Percentiles rank a stretch among this genome's conserved stretches.
Evolutionary conservation across 1,140 invertebrate species (phyloP).

Genomic region (Solen grandis): DNA sequence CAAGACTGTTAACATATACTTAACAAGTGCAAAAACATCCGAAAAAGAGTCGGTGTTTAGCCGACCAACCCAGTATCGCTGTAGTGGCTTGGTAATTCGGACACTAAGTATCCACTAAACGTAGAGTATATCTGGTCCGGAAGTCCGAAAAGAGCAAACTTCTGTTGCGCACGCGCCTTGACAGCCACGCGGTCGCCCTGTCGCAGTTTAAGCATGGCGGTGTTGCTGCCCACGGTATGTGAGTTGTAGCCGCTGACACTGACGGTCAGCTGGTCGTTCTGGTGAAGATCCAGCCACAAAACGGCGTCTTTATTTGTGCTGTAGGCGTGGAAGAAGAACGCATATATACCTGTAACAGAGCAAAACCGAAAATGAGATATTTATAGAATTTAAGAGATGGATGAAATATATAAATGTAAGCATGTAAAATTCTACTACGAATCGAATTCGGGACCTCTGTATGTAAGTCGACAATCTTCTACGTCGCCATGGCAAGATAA

Average conservation of each 20-base stretch:
- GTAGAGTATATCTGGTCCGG: conserved; percentile 38
- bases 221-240: conserved; percentile 34
- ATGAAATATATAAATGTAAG: too few species aligned
- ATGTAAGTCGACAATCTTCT: too few species aligned
- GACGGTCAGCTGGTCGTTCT: conserved; percentile 17
- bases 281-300: conserved; percentile 40
- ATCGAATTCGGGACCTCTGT: too few species aligned
- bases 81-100: neutral
- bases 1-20: too few species aligned
- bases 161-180: conserved; percentile 7
- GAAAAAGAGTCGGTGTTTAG: too few species aligned
- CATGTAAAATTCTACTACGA: too few species aligned
- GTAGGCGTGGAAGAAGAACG: conserved; percentile 43
- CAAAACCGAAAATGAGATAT: too few species aligned
- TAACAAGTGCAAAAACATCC: too few species aligned
- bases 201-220: conserved; percentile 33
- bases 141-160: conserved; percentile 32
- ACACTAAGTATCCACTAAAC: conserved; percentile 12
- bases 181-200: conserved; percentile 13
- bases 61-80: neutral
- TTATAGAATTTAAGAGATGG: too few species aligned
- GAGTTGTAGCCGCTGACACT: conserved; percentile 46
- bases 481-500: too few species aligned
- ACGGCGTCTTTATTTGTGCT: conserved; percentile 35
- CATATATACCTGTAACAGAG: conserved; percentile 33